Evolutionary conservation across 2,888 invertebrate species (phyloP).

Genomic region (Drosophila hamatofila): DNA sequence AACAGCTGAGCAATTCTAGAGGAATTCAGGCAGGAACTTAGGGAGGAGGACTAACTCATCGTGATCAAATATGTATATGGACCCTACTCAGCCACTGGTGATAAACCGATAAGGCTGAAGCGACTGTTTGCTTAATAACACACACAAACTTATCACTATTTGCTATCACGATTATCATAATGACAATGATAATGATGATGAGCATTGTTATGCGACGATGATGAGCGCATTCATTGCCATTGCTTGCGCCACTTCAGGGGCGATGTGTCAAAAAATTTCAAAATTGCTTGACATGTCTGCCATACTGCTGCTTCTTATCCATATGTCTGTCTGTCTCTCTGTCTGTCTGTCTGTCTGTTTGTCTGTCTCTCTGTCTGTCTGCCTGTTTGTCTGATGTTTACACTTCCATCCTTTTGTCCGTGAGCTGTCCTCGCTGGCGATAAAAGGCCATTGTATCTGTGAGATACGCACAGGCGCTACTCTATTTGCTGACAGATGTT

Average conservation of each 20-base stretch:
- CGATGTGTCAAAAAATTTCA: conserved; percentile 68
- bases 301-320: conserved; percentile 25
- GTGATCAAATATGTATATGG: background rate
- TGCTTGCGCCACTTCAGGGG: conserved; percentile 70
- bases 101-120: conserved; percentile 59
- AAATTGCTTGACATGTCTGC: conserved; percentile 75
- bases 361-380: conserved; percentile 23
- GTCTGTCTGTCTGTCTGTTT: conserved; percentile 10
- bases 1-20: background rate
- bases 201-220: conserved; percentile 19
- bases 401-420: conserved; percentile 72
- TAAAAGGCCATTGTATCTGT: conserved; percentile 64
- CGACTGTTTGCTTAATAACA: conserved; percentile 26
- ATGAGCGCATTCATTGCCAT: conserved; percentile 39
- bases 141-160: conserved; percentile 31
- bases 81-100: conserved; percentile 23
- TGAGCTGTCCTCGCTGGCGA: conserved; percentile 49
- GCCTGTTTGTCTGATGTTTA: conserved; percentile 59
- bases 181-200: conserved; percentile 39
- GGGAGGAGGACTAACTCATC: background rate
- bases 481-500: conserved; percentile 66
- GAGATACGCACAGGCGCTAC: conserved; percentile 53
- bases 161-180: conserved; percentile 37
- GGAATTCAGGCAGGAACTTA: background rate
- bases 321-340: conserved; percentile 26